Conservation (phyloP, 2,113 vertebrate genomes). For the Manacus vitellinus region DNA sequence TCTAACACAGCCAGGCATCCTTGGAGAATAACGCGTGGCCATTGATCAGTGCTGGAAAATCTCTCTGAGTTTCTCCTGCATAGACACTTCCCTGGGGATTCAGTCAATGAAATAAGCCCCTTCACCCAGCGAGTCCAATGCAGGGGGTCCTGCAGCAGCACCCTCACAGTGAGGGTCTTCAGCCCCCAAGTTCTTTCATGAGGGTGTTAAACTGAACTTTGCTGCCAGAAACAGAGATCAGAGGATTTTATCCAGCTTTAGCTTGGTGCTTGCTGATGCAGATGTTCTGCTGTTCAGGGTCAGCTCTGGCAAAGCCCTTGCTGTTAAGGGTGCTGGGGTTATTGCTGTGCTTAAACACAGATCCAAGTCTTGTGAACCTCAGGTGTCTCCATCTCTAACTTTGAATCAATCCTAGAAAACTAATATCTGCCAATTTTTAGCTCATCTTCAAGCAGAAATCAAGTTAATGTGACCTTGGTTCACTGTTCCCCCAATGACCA, state of each 20-base stretch:
- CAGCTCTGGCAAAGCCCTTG: neutral
- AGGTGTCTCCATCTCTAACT: neutral
- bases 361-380: neutral
- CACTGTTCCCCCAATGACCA: neutral
- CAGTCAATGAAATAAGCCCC: accelerated
- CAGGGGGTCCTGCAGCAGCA: neutral
- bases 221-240: neutral
- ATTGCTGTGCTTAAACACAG: neutral
- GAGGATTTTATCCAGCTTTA: neutral
- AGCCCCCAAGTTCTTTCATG: accelerated
- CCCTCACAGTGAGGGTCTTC: neutral
- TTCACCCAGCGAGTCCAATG: neutral
- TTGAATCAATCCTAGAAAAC: neutral
- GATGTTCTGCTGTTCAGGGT: neutral
- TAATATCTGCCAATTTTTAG: neutral
- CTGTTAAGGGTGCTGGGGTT: neutral
- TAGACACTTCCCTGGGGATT: neutral
- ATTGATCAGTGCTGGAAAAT: neutral
- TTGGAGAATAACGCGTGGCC: neutral
- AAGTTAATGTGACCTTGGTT: neutral
- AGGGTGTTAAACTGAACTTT: neutral
- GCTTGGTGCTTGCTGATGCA: neutral
- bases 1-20: neutral
- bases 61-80: neutral
- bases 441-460: neutral